Evolutionary conservation across 2,888 invertebrate species (phyloP), one percentile per base, ranked within the genome.

Genomic region (Fragum sueziense): DNA sequence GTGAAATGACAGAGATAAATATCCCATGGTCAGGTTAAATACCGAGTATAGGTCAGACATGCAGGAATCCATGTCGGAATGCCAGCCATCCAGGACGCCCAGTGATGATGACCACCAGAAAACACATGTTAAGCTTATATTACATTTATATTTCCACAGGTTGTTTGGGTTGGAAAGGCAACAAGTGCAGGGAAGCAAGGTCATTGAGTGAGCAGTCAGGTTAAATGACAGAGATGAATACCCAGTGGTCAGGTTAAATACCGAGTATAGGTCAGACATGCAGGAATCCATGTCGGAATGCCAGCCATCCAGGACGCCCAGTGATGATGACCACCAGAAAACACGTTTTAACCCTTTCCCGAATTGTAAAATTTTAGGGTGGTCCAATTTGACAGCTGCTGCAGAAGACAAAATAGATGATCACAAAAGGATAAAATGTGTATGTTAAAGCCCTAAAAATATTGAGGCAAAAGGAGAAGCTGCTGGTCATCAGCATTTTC

Each of bases 101-200:
- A n/a, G 59, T 29, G 33, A 33, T 61, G 33, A 1, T 20, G 25
- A 11, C 20, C 33, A 33, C 27, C 33, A 29, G 33, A 27, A 61
- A 61, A 61, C 61, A 33, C 29, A 33, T 61, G 61, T 61, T 61
- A 27, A 61, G n/a, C n/a, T n/a, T n/a, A n/a, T n/a, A n/a, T n/a
- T n/a, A n/a, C n/a, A n/a, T n/a, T n/a, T n/a, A n/a, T n/a, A n/a
- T n/a, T n/a, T n/a, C 4, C 47, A 47, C 47, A 47, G 47, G 2
- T 47, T n/a, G n/a, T 47, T 47, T 47, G n/a, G 4, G 47, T n/a
- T 33, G 61, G 3, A n/a, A 20, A 20, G 61, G 33, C 20, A 33
- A 61, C 33, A 61, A 61, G 61, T 61, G 33, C 33, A 61, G 20
- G 4, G 11, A 33, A 31, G 27, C 29, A 61, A n/a, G 61, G 61